phyloP scores from a whole-genome alignment of 2,797 vertebrate genomes.

The Acanthurus lineatus region DNA sequence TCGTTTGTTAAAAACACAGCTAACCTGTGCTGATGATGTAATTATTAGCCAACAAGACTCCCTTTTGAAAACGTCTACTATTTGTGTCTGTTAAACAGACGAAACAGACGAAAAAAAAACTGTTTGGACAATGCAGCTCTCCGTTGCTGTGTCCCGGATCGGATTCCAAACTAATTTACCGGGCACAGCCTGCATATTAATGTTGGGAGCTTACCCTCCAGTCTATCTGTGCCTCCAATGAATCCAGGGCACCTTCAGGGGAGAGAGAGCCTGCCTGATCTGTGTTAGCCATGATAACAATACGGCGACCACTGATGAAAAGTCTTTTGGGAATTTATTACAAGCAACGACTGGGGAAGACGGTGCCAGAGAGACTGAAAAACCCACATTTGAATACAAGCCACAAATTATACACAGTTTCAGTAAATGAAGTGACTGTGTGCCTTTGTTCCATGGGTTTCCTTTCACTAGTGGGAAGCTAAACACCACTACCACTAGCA shows the following conservation, averaged over 20 bases:
- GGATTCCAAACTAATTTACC: slow-evolving; percentile 71
- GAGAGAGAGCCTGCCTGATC: slow-evolving; percentile 72
- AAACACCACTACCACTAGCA: slow-evolving; percentile 85
- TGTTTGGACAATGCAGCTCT: slow-evolving; percentile 56
- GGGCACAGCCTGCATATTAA: slow-evolving; percentile 76
- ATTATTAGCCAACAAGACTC: slow-evolving; percentile 48
- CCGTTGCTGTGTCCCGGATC: slow-evolving; percentile 49
- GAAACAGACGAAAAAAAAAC: slow-evolving; percentile 34
- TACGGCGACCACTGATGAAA: slow-evolving; percentile 80
- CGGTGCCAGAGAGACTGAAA: slow-evolving; percentile 81
- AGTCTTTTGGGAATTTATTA: slow-evolving; percentile 81
- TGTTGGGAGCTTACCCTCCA: slow-evolving; percentile 62
- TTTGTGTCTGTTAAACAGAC: slow-evolving; percentile 45
- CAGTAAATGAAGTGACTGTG: slow-evolving; percentile 89
- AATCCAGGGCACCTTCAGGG: slow-evolving; percentile 79
- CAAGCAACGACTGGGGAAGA: slow-evolving; percentile 73
- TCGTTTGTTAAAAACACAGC: slow-evolving; percentile 17
- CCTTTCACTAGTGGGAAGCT: slow-evolving; percentile 88
- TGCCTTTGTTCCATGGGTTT: slow-evolving; percentile 90
- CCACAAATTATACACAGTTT: slow-evolving; percentile 93
- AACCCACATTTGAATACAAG: slow-evolving; percentile 89
- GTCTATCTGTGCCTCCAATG: slow-evolving; percentile 63
- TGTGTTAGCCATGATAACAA: slow-evolving; percentile 80
- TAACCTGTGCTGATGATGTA: slow-evolving; percentile 37
- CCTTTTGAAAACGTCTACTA: slow-evolving; percentile 38